Evolutionary conservation across 2,888 invertebrate species (phyloP).

Genomic region (Nemotelus pantherinus): DNA sequence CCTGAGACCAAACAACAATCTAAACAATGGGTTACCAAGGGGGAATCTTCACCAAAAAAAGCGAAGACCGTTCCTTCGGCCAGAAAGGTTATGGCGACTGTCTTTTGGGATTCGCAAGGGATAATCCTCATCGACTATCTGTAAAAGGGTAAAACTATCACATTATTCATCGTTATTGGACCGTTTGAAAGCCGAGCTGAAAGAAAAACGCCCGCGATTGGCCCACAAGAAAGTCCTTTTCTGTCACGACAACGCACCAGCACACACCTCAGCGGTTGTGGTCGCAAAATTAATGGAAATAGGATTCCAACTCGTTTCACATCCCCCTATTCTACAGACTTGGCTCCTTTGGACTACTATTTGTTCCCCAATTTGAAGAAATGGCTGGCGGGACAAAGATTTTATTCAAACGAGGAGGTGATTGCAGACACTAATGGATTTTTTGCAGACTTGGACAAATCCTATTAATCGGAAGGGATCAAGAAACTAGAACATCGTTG

Average conservation of each 20-base stretch:
- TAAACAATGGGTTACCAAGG: no score
- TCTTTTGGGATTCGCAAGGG: no score
- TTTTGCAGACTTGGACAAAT: slow-evolving; percentile 25
- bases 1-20: no score
- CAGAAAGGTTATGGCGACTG: no score
- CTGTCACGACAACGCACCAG: neutral
- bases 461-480: slow-evolving; percentile 5
- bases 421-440: slow-evolving; percentile 22
- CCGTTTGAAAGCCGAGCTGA: no score
- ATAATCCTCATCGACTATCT: no score
- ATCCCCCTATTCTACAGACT: neutral
- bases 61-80: no score
- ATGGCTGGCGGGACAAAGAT: slow-evolving; percentile 19
- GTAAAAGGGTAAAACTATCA: no score
- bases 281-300: slow-evolving; percentile 13
- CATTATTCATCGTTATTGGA: no score
- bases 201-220: no score
- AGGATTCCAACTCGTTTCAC: slow-evolving; percentile 22
- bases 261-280: slow-evolving; percentile 14
- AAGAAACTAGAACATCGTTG: slow-evolving; percentile 15
- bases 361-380: slow-evolving; percentile 24
- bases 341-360: slow-evolving; percentile 6
- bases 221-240: no score
- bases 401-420: slow-evolving; percentile 19
- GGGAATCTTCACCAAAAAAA: no score